Evolutionary conservation across 2,888 invertebrate species (phyloP).

Genomic region (Synergus japonicus): DNA sequence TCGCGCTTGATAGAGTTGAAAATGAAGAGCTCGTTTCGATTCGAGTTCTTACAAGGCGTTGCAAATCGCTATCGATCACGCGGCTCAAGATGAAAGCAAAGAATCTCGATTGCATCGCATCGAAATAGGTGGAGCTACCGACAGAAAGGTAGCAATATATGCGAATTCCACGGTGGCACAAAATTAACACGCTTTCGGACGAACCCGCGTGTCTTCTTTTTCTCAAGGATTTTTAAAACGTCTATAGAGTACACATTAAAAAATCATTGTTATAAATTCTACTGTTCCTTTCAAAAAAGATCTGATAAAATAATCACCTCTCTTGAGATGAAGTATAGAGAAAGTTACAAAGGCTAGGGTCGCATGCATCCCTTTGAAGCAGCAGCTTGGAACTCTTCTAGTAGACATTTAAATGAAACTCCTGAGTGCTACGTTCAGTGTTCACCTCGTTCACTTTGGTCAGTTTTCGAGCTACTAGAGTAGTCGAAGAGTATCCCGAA

Average conservation of each 20-base stretch:
- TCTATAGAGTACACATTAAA: not conserved
- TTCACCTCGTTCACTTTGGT: slow-evolving; percentile 42
- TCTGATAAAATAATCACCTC: not conserved
- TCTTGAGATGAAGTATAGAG: no score
- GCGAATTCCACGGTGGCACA: not conserved
- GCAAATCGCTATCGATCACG: slow-evolving; percentile 9
- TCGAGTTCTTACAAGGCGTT: slow-evolving; percentile 8
- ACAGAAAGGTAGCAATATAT: slow-evolving; percentile 13
- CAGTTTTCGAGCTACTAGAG: slow-evolving; percentile 60
- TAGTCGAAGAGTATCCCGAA: slow-evolving; percentile 54
- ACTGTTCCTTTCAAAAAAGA: not conserved
- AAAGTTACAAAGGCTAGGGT: no score
- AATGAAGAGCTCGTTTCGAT: not conserved
- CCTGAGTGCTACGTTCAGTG: not conserved
- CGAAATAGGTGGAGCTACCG: slow-evolving; percentile 1
- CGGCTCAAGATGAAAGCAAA: slow-evolving; percentile 25
- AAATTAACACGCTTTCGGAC: not conserved
- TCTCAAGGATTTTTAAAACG: not conserved
- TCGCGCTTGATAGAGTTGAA: slow-evolving; percentile 11
- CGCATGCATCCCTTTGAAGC: not conserved
- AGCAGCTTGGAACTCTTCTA: not conserved
- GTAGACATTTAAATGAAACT: not conserved
- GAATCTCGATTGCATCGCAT: slow-evolving; percentile 10
- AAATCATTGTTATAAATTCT: not conserved
- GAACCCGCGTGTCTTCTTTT: not conserved